Evolutionary conservation across 2,888 invertebrate genomes (phyloP), one percentile per base, ranked within the genome.

Genomic region (Euzetes globulus): DNA sequence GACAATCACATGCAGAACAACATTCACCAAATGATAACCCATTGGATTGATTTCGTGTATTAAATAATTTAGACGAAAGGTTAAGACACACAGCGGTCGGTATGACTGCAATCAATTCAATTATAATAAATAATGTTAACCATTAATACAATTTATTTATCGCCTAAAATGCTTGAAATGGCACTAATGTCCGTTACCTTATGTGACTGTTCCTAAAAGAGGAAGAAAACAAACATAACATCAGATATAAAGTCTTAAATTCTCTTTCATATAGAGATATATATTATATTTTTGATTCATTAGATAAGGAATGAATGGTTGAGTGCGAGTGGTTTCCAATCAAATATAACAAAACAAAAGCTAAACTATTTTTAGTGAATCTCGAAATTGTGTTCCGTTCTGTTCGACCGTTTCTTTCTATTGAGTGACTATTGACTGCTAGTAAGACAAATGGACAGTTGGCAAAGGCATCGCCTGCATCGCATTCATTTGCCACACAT

Each of bases 11-110:
- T 78, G 78, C 0, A 79, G 71, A 6, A 77, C 11, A 13, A 77
- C 73, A 71, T 79, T 79, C 1, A 77, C 75, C 15, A 78, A 55
- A 72, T 79, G 79, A 71, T 77, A 79, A 33, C 79, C 79, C 29
- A 76, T 72, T 19, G 79, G 78, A 47, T 77, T 72, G 15, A 78
- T 75, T 58, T 73, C 77, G 68, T 78, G 78, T 25, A 79, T 37
- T 72, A 71, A 70, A 65, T 78, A 79, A 63, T 78, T 79, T 19
- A 78, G 27, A 25, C 79, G 79, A 65, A 79, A 79, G 22, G 78
- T 79, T n/a, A 78, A 63, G 5, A 79, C 79, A 72, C 77, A 76
- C 1, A 79, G 55, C 17, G 79, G 79, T 50, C 79, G 75, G 68
- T 79, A 79, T 7, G 78, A 78, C 74, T 74, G 55, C 15, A 45